Conservation (phyloP, 2,888 invertebrate species). For the Zaprionus lineosus region DNA sequence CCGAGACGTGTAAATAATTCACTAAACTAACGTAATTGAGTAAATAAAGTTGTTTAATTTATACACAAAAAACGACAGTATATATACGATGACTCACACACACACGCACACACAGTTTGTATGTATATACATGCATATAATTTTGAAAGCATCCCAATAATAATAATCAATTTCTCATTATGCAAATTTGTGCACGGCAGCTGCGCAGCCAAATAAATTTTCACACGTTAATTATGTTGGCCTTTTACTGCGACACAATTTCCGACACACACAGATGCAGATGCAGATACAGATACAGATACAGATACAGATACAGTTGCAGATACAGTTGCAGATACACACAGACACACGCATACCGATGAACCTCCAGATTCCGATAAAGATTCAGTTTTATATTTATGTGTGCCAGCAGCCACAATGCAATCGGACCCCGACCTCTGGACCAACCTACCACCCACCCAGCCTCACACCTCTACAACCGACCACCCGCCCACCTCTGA, state of each 20-base stretch:
- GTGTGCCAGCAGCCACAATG: background rate
- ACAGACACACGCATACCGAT: too few relatives aligned
- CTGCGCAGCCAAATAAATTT: slow-evolving; percentile 56
- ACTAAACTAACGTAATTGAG: slow-evolving; percentile 60
- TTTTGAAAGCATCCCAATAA: slow-evolving; percentile 27
- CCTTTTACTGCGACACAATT: slow-evolving; percentile 42
- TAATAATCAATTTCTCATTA: slow-evolving; percentile 70
- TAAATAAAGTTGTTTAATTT: slow-evolving; percentile 79
- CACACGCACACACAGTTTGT: background rate
- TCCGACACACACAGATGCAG: background rate
- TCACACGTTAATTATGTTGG: slow-evolving; percentile 65
- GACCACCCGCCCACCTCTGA: too few relatives aligned
- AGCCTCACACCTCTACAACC: too few relatives aligned
- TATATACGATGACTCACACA: background rate
- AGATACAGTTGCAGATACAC: background rate
- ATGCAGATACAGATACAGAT: background rate
- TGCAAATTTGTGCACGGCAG: slow-evolving; percentile 56
- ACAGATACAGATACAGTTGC: background rate
- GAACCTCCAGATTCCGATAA: too few relatives aligned
- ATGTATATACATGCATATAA: background rate
- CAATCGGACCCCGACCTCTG: too few relatives aligned
- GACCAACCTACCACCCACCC: too few relatives aligned
- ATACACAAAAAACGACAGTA: slow-evolving; percentile 45
- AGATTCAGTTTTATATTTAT: slow-evolving; percentile 2
- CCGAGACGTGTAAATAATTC: slow-evolving; percentile 65